phyloP scores from a whole-genome alignment of 1,140 invertebrate species.

The Pinna nobilis region DNA sequence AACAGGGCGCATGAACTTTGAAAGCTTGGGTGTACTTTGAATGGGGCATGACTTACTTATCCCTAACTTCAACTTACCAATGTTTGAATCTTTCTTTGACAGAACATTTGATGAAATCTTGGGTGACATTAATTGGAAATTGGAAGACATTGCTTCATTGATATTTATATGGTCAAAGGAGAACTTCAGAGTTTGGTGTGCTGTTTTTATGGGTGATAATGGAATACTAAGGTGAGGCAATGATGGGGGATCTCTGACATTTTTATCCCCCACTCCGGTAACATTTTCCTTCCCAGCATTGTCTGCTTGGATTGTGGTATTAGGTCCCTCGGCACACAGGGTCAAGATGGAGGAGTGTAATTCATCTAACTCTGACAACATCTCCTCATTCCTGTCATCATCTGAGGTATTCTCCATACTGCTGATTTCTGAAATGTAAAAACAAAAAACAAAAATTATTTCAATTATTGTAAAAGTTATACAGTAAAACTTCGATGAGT shows the following conservation, averaged over 20 bases:
- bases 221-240: not conserved
- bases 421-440: too few species aligned
- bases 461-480: too few species aligned
- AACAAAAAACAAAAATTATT: too few species aligned
- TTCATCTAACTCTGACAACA: slow-evolving; percentile 21
- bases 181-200: slow-evolving; percentile 13
- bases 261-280: not conserved
- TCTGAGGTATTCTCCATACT: too few species aligned
- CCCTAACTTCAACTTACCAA: not conserved
- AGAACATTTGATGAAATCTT: not conserved
- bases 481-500: too few species aligned
- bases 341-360: slow-evolving; percentile 28
- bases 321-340: slow-evolving; percentile 12
- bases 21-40: slow-evolving; percentile 5
- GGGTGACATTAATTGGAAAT: not conserved
- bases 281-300: not conserved
- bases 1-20: not conserved
- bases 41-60: not conserved
- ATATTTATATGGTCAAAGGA: not conserved
- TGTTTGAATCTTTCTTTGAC: not conserved
- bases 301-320: not conserved
- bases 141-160: not conserved
- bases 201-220: slow-evolving; percentile 6
- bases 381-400: too few species aligned
- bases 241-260: too few species aligned